Conservation (phyloP, 2,888 invertebrate species). For the Scaptomyza polygonia region DNA sequence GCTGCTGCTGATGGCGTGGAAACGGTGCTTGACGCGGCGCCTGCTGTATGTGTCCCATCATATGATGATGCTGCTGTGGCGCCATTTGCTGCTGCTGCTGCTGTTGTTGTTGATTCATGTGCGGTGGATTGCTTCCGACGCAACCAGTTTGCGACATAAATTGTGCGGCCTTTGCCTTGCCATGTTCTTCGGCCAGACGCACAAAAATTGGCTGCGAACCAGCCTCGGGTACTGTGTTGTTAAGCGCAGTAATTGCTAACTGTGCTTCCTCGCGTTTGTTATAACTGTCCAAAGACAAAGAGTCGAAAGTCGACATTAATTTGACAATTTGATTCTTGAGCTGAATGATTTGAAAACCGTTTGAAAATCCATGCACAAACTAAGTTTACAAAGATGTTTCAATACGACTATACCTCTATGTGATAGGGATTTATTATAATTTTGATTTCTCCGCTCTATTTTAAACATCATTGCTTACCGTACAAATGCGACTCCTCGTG, state of each 20-base stretch:
- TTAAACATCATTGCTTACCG: constrained; percentile 87
- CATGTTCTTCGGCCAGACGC: constrained; percentile 85
- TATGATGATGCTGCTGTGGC: constrained; percentile 46
- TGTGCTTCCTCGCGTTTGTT: constrained; percentile 95
- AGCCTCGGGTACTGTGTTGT: constrained; percentile 93
- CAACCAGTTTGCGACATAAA: constrained; percentile 79
- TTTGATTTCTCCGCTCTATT: too few relatives aligned
- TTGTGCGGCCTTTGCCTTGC: constrained; percentile 84
- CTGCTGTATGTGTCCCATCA: constrained; percentile 48
- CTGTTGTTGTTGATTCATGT: constrained; percentile 48
- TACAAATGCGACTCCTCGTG: constrained; percentile 96
- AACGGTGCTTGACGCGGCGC: constrained; percentile 16
- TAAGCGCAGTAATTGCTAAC: constrained; percentile 93
- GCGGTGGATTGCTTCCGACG: constrained; percentile 20
- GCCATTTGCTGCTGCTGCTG: constrained; percentile 39
- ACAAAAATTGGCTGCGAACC: constrained; percentile 93
- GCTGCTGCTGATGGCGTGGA: constrained; percentile 46
- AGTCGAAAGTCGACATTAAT: too few relatives aligned
- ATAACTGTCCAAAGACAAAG: constrained; percentile 86
- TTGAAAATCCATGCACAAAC: too few relatives aligned
- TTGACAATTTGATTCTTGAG: too few relatives aligned
- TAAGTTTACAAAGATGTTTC: too few relatives aligned
- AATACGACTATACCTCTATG: too few relatives aligned
- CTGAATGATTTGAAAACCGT: too few relatives aligned
- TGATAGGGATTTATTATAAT: too few relatives aligned